Evolutionary conservation across 2,113 vertebrate genomes (phyloP).

Genomic region (Cricetomys ansorgei): DNA sequence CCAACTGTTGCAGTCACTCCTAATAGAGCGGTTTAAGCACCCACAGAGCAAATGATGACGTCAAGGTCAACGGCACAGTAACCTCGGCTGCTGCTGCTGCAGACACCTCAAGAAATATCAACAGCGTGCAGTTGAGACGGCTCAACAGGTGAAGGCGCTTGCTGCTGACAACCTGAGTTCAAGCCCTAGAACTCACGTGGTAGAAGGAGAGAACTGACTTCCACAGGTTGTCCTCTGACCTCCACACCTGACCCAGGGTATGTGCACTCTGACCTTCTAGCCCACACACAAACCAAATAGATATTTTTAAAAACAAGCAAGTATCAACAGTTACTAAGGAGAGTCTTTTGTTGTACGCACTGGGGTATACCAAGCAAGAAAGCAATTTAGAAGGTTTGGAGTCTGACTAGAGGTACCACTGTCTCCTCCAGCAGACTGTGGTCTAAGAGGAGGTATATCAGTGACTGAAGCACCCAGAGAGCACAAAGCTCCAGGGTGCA

Average conservation of each 20-base stretch:
- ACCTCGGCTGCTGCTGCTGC: neutral
- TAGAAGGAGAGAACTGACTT: neutral
- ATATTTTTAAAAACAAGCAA: neutral
- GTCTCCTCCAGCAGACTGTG: neutral
- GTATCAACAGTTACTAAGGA: neutral
- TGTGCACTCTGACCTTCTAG: neutral
- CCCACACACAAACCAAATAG: neutral
- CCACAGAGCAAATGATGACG: neutral
- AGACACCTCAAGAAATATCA: neutral
- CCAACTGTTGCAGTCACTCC: no score
- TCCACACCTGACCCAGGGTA: neutral
- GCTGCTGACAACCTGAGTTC: neutral
- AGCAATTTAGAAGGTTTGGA: neutral
- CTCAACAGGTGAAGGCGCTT: neutral
- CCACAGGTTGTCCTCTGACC: neutral
- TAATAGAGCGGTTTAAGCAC: neutral
- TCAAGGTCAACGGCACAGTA: neutral
- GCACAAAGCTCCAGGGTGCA: neutral
- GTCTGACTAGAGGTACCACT: neutral
- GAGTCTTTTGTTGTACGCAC: neutral
- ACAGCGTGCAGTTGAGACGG: neutral
- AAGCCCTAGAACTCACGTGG: neutral
- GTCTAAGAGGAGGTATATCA: neutral
- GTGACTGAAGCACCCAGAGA: neutral
- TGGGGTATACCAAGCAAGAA: neutral